Base-by-base conservation (phyloP, 2,113 vertebrate species). In the Chloropsis hardwickii region DNA sequence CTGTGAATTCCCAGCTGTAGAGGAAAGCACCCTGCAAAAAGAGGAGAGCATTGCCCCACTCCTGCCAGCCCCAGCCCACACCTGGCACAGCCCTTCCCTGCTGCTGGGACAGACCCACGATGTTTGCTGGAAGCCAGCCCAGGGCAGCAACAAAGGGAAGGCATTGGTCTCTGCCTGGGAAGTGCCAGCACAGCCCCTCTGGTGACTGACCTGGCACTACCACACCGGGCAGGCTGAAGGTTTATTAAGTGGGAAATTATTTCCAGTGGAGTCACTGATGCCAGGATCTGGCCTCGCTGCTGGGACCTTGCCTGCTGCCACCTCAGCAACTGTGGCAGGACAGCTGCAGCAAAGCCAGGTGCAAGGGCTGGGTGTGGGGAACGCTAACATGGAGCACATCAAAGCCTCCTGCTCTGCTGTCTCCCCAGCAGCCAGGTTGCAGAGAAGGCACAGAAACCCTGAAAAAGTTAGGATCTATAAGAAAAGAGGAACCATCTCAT, bases 91-190 rank as follows among this genome's bases (percentile, higher is more conserved):
- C n/a, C 54, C 15, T 45, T 66, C 20, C 2, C 6, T 56, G 72
- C 40, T 24, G 29, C 70, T 33, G 66, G 42, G 14, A 42, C n/a
- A 0, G 0, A 14, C 18, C 44, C 31, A 5, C 0, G 0, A 13
- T 6, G 3, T 39, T 72, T 69, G 29, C 53, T 72, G 2, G 18
- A 27, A 44, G 56, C n/a, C 42, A 78, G 35, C 54, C 33, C 87
- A 21, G 67, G 2, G 1, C 33, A 67, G 19, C 28, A 27, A 14
- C 3, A 2, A 61, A 42, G 64, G 42, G 19, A 76, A 64, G 57
- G 60, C 1, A 0, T 11, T 35, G 62, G 71, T 12, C 20, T 19
- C 28, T 3, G 1, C 44, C 71, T 4, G n/a, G 35, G 40, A 57
- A 74, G 39, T 5, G 86, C 42, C 50, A 47, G 27, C 33, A 4